Evolutionary conservation across 2,797 vertebrate species (phyloP), one percentile per base, ranked within the genome.

Genomic region (Macroramphosus scolopax): DNA sequence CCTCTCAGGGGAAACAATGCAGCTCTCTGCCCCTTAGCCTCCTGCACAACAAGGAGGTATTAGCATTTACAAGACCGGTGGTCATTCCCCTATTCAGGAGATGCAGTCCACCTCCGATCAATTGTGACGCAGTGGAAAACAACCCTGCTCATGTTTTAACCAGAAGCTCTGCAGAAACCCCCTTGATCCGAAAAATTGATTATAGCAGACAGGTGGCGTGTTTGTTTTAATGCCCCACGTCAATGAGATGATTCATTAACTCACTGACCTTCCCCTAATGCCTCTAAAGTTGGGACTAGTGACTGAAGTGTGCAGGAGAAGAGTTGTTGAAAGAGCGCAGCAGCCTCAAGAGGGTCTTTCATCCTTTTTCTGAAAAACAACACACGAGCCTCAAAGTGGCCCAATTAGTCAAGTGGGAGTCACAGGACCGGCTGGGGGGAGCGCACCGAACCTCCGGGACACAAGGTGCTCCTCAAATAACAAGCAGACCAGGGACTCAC

Each of bases 331-430:
- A 20, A 55, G 63, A 52, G 55, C 17, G 46, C 67, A 51, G 60
- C 17, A 48, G 53, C 44, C 39, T 32, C 43, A 63, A 75, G 63
- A 60, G 68, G 55, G 14, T 49, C 68, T 68, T 58, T 79, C 55
- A 67, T 70, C 56, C 66, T 35, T 78, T 83, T 80, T 76, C 71
- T 86, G 65, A 58, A 53, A 81, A 77, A 76, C 83, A 78, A 75
- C 82, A 63, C 74, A 83, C 60, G 77, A 70, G 65, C 59, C 52
- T 64, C 51, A 66, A 67, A 78, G 71, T 76, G 69, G 52, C 64
- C 42, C 61, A 61, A 48, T 72, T 68, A 55, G 22, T 63, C 55
- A 62, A 68, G 53, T 55, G 51, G 50, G 40, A 69, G 72, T 46
- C 57, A 53, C 52, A 17, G 38, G 17, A 28, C 37, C 16, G 38